A percentile compares a stretch with the other conserved stretches of the same genome.
phyloP scores from a whole-genome alignment of 2,113 vertebrate species.

The Petaurus breviceps region DNA sequence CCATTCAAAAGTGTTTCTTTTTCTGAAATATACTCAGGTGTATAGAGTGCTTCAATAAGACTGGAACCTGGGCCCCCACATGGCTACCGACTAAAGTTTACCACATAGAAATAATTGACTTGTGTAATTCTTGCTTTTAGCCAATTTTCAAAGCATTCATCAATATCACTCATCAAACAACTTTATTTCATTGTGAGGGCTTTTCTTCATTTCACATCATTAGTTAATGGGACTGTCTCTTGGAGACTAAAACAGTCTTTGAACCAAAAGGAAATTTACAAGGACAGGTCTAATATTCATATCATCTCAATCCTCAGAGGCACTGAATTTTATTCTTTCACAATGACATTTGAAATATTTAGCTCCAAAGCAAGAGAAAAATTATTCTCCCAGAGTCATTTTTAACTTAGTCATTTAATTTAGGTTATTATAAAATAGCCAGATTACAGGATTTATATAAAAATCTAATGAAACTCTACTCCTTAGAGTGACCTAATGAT shows the following conservation, averaged over 20 bases:
- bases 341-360: not conserved
- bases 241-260: constrained; percentile 8
- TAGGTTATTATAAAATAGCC: not conserved
- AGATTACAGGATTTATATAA: constrained; percentile 35
- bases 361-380: not conserved
- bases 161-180: not conserved
- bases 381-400: not conserved
- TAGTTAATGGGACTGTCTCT: constrained; percentile 40
- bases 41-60: constrained; percentile 6
- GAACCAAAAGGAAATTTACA: constrained; percentile 33
- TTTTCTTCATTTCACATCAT: constrained; percentile 31
- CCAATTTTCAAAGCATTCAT: not conserved
- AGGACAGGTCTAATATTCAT: constrained; percentile 14
- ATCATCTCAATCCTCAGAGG: constrained; percentile 1
- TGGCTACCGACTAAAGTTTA: constrained; percentile 16
- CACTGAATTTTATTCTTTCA: constrained; percentile 17
- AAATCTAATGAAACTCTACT: constrained; percentile 29
- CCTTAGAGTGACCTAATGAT: not conserved
- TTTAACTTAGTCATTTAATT: not conserved
- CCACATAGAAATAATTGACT: not conserved
- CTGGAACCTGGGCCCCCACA: constrained; percentile 14
- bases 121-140: constrained; percentile 24
- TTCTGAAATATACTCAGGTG: not conserved
- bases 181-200: not conserved
- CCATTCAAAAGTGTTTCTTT: not conserved